A percentile compares a stretch with the other conserved stretches of the same genome.
phyloP scores from a whole-genome alignment of 1,140 invertebrate genomes.

The Lordiphosa stackelbergi region DNA sequence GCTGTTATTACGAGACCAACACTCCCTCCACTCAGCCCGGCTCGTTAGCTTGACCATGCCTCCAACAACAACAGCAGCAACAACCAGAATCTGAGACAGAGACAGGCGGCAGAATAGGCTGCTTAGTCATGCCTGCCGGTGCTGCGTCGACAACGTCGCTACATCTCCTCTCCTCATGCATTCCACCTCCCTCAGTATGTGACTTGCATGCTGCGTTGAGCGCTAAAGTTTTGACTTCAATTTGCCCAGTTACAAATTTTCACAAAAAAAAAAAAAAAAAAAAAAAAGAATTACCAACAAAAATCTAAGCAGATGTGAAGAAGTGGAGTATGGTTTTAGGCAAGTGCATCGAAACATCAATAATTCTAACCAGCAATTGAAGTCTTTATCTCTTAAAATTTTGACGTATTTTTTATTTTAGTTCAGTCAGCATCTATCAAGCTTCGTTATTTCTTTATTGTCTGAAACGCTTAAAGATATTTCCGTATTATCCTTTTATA shows the following conservation, averaged over 20 bases:
- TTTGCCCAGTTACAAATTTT: slow-evolving; percentile 64
- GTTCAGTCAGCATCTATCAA: too few relatives aligned
- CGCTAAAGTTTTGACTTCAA: slow-evolving; percentile 69
- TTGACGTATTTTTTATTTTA: too few relatives aligned
- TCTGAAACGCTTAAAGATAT: too few relatives aligned
- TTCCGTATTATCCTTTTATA: too few relatives aligned
- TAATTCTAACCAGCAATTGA: too few relatives aligned
- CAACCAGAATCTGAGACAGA: slow-evolving; percentile 29
- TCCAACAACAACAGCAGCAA: slow-evolving; percentile 23
- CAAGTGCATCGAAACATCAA: too few relatives aligned
- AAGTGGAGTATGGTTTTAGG: slow-evolving; percentile 32
- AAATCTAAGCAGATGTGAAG: slow-evolving; percentile 13
- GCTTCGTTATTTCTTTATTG: too few relatives aligned
- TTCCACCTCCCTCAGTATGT: slow-evolving; percentile 38
- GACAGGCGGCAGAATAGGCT: slow-evolving; percentile 22
- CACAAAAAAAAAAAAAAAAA: slow-evolving; percentile 9
- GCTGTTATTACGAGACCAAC: slow-evolving; percentile 50
- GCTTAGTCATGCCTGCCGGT: slow-evolving; percentile 62
- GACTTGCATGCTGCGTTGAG: slow-evolving; percentile 61
- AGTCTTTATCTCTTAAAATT: too few relatives aligned
- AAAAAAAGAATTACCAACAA: neutral
- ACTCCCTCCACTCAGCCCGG: slow-evolving; percentile 16
- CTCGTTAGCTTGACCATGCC: slow-evolving; percentile 46
- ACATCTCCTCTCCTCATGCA: slow-evolving; percentile 9
- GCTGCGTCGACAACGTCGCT: slow-evolving; percentile 43